Evolutionary conservation across 2,888 invertebrate species (phyloP).

Genomic region (Geotrupes spiniger): DNA sequence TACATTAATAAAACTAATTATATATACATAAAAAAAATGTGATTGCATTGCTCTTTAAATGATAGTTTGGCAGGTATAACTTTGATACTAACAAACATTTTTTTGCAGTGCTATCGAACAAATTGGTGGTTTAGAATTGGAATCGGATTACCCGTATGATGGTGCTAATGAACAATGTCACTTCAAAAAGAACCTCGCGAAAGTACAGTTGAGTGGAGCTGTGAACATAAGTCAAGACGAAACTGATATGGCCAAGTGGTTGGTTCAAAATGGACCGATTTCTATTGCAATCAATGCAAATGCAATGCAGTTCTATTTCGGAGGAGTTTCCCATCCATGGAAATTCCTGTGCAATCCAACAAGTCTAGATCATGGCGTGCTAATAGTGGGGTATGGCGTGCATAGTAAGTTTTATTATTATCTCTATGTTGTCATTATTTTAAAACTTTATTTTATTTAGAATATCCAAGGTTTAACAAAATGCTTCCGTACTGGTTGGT

Average conservation of each 20-base stretch:
- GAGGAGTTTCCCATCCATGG: conserved; percentile 92
- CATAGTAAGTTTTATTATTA: conserved; percentile 59
- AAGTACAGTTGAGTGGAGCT: conserved; percentile 71
- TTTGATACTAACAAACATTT: too few species aligned
- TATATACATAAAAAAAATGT: background rate
- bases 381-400: conserved; percentile 89
- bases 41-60: too few species aligned
- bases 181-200: conserved; percentile 63
- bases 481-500: conserved; percentile 86
- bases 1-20: background rate
- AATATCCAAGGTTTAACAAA: conserved; percentile 77
- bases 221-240: conserved; percentile 87
- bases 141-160: conserved; percentile 89
- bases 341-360: conserved; percentile 74
- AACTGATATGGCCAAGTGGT: conserved; percentile 87
- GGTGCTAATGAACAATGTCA: conserved; percentile 76
- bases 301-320: conserved; percentile 95
- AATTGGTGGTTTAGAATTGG: conserved; percentile 86
- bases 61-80: too few species aligned
- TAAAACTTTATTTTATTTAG: too few species aligned
- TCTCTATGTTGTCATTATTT: background rate
- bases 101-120: conserved; percentile 73
- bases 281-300: conserved; percentile 95
- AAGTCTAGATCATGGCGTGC: conserved; percentile 89
- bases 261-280: conserved; percentile 86